phyloP scores from a whole-genome alignment of 2,888 invertebrate species.

The Seira sanloemensis region DNA sequence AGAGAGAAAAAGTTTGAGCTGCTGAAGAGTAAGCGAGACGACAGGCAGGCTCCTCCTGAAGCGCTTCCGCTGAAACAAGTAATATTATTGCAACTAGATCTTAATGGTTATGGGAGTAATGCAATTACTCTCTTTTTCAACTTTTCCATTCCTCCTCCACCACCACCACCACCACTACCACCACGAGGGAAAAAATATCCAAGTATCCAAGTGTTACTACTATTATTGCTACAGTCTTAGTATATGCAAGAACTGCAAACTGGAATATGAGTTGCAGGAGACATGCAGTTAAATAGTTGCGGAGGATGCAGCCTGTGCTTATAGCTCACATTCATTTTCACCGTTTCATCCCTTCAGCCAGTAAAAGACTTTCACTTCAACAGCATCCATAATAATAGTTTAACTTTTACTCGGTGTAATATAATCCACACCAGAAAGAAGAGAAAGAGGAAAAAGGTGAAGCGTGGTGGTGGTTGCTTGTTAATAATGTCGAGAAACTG shows the following conservation, averaged over 20 bases:
- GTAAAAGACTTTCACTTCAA: not conserved
- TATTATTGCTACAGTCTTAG: no score
- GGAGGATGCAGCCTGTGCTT: not conserved
- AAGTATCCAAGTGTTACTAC: no score
- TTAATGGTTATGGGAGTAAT: constrained; percentile 64
- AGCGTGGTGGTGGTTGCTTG: no score
- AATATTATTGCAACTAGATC: constrained; percentile 50
- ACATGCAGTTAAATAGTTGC: no score
- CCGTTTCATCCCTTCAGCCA: no score
- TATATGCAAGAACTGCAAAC: no score
- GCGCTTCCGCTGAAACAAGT: constrained; percentile 37
- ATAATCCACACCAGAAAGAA: no score
- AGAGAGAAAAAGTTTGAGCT: constrained; percentile 9
- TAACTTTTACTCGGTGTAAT: not conserved
- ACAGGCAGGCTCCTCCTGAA: constrained; percentile 40
- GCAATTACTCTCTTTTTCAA: constrained; percentile 58
- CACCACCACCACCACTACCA: no score
- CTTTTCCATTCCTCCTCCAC: constrained; percentile 27
- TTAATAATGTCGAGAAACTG: no score
- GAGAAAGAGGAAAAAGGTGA: not conserved
- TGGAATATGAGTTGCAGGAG: no score
- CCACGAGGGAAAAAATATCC: no score
- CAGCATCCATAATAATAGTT: not conserved
- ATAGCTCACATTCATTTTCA: not conserved
- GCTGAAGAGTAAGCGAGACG: constrained; percentile 3